A percentile compares a stretch with the other conserved stretches of the same genome.
These are phyloP conservation scores for Eudemis profundana DNA, from an alignment of 2,888 invertebrate genomes.

Conservation along the genomic window DNA sequence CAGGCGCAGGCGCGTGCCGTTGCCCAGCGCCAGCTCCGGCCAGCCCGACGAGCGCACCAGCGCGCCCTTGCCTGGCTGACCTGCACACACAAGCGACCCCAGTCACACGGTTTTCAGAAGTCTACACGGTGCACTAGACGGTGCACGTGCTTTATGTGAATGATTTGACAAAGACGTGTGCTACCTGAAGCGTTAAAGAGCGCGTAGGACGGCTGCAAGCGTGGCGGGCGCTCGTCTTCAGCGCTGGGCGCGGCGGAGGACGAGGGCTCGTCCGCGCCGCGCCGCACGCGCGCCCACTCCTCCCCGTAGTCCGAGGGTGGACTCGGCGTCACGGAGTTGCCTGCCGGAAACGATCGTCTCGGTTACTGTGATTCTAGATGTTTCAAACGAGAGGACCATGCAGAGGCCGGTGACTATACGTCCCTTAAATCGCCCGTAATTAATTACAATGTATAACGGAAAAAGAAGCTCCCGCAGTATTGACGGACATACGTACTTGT, in stretches of 20 bases:
- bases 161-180: slow-evolving; percentile 2
- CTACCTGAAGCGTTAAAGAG: slow-evolving; percentile 83
- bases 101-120: too few relatives aligned
- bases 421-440: too few relatives aligned
- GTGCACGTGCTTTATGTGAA: too few relatives aligned
- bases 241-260: slow-evolving; percentile 41
- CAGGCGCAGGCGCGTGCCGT: slow-evolving; percentile 63
- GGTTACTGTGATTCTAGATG: too few relatives aligned
- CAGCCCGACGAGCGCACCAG: slow-evolving; percentile 83
- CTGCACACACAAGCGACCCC: slow-evolving; percentile 57
- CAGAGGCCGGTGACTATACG: too few relatives aligned
- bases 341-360: slow-evolving; percentile 54
- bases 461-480: too few relatives aligned
- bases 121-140: too few relatives aligned
- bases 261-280: slow-evolving; percentile 59
- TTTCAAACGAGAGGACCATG: too few relatives aligned
- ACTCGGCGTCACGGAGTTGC: slow-evolving; percentile 75
- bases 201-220: slow-evolving; percentile 71
- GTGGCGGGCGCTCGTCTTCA: slow-evolving; percentile 65
- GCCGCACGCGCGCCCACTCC: slow-evolving; percentile 68
- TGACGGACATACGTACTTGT: too few relatives aligned
- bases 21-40: slow-evolving; percentile 76
- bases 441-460: too few relatives aligned
- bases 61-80: slow-evolving; percentile 74
- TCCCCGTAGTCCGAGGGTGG: slow-evolving; percentile 61